phyloP scores from a whole-genome alignment of 35 echinoderm and acorn worm genomes.

The Amphiura filiformis region DNA sequence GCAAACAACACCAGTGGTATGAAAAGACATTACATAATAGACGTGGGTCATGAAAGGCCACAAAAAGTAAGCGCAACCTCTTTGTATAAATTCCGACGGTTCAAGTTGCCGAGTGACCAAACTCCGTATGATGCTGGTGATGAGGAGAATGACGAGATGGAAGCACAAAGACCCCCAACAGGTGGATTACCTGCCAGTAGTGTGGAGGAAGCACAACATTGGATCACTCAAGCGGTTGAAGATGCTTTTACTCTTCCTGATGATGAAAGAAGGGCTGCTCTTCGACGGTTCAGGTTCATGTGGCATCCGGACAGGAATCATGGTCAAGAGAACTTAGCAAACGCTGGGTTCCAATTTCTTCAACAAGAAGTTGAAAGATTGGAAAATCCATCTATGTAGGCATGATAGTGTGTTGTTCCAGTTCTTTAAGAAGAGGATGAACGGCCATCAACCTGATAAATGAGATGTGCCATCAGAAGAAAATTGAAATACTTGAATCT shows the following conservation, averaged over 20 bases:
- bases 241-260: neutral
- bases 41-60: constrained; percentile 20
- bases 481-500: too few species aligned
- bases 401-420: too few species aligned
- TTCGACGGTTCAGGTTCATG: neutral
- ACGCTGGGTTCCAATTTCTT: neutral
- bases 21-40: constrained; percentile 12
- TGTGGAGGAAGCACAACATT: neutral
- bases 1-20: neutral
- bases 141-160: neutral
- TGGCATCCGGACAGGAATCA: constrained; percentile 8
- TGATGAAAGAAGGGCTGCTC: neutral
- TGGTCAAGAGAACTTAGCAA: neutral
- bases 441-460: too few species aligned
- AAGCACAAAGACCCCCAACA: neutral
- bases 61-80: neutral
- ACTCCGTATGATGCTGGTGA: neutral
- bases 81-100: constrained; percentile 32
- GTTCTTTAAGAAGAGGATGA: too few species aligned
- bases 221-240: neutral
- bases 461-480: too few species aligned
- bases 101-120: neutral
- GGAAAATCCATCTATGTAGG: neutral
- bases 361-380: neutral
- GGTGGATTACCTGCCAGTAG: neutral